Evolutionary conservation across 1,140 invertebrate species (phyloP).

Genomic region (Phymastichus coffea): DNA sequence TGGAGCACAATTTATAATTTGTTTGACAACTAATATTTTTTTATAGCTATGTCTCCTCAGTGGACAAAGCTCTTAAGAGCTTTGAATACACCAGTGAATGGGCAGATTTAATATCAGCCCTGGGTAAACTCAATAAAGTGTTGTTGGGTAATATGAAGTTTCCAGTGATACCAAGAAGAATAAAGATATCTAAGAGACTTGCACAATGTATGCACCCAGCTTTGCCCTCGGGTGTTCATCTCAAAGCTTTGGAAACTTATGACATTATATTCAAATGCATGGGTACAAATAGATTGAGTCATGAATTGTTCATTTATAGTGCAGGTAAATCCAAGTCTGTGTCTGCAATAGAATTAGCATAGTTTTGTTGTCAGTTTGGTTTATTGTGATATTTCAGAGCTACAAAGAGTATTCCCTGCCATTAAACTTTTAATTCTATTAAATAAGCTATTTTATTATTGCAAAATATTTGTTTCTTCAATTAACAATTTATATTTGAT

Average conservation of each 20-base stretch:
- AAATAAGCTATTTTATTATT: too few species aligned
- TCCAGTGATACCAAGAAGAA: constrained; percentile 84
- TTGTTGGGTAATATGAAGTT: constrained; percentile 76
- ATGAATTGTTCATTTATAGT: constrained; percentile 87
- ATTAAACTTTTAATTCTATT: too few species aligned
- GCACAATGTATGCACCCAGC: constrained; percentile 95
- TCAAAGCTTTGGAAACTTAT: constrained; percentile 92
- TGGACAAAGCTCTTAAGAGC: constrained; percentile 88
- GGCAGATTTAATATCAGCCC: constrained; percentile 90
- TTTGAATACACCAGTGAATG: constrained; percentile 96
- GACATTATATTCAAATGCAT: constrained; percentile 92
- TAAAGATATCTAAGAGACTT: constrained; percentile 89
- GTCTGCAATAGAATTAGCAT: constrained; percentile 3
- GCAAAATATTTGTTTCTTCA: too few species aligned
- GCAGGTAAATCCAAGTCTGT: constrained; percentile 60
- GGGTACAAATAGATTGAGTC: constrained; percentile 77
- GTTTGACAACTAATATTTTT: constrained; percentile 16
- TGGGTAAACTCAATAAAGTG: constrained; percentile 92
- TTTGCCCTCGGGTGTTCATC: constrained; percentile 87
- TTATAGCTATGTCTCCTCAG: constrained; percentile 69
- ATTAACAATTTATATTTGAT: too few species aligned
- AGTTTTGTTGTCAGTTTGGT: not conserved
- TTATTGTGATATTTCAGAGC: not conserved
- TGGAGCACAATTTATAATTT: too few species aligned
- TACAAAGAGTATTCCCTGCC: not conserved